Evolutionary conservation across 2,888 invertebrate genomes (phyloP).

Genomic region (Rapana venosa): DNA sequence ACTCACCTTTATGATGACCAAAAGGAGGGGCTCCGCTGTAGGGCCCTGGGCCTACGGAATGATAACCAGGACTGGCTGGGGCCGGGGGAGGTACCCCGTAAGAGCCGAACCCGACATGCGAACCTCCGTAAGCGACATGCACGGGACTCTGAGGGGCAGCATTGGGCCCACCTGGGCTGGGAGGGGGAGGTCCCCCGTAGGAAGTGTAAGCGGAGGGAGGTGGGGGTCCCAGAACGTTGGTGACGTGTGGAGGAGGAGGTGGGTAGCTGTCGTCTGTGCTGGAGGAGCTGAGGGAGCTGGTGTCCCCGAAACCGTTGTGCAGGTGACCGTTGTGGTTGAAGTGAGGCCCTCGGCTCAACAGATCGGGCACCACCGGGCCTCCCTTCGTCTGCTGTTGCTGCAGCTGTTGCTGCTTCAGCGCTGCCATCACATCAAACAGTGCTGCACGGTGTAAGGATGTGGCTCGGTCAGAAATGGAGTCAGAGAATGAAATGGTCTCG

Average conservation of each 20-base stretch:
- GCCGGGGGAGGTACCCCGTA: background rate
- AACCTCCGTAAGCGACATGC: background rate
- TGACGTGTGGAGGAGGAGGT: constrained; percentile 54
- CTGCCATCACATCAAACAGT: background rate
- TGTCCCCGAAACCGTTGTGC: constrained; percentile 49
- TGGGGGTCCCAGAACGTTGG: constrained; percentile 43
- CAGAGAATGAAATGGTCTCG: background rate
- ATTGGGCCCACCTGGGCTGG: background rate
- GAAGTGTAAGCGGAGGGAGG: background rate
- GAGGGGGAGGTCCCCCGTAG: constrained; percentile 15
- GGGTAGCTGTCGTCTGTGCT: constrained; percentile 53
- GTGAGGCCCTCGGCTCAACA: constrained; percentile 52
- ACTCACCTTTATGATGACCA: constrained; percentile 15
- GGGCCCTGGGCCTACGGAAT: background rate
- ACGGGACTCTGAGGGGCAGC: background rate
- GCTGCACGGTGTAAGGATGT: background rate
- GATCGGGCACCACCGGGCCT: constrained; percentile 54
- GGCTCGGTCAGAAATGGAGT: background rate
- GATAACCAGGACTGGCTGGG: constrained; percentile 16
- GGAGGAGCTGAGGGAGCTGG: constrained; percentile 40
- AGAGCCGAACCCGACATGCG: background rate
- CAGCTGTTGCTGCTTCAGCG: constrained; percentile 35
- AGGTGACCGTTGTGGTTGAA: constrained; percentile 48
- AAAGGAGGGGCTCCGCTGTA: background rate
- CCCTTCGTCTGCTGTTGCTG: constrained; percentile 39